Conservation (phyloP, 2,797 vertebrate genomes). For the Gouania willdenowi region DNA sequence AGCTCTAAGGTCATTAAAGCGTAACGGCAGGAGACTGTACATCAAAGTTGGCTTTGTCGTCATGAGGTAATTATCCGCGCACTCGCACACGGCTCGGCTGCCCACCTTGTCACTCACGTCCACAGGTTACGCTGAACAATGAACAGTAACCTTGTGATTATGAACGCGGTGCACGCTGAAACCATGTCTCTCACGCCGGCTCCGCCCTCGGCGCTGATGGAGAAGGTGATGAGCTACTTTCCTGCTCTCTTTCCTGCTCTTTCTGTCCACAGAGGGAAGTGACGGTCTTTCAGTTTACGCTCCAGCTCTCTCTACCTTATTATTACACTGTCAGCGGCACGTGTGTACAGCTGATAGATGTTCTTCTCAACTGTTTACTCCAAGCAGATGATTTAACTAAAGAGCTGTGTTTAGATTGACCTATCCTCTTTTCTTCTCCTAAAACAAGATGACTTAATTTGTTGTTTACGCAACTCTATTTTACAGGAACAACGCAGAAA, state of each 20-base stretch:
- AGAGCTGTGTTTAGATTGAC: constrained; percentile 56
- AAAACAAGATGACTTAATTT: constrained; percentile 66
- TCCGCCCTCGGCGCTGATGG: constrained; percentile 43
- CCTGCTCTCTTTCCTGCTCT: neutral
- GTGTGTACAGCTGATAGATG: constrained; percentile 75
- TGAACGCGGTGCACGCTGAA: constrained; percentile 52
- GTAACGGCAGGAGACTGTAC: constrained; percentile 45
- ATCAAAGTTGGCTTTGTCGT: constrained; percentile 76
- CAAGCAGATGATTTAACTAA: constrained; percentile 75
- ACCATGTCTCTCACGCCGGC: constrained; percentile 35
- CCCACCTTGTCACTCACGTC: constrained; percentile 70
- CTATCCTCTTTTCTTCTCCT: constrained; percentile 53
- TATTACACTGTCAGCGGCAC: constrained; percentile 74
- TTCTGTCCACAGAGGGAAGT: constrained; percentile 40
- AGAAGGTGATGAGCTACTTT: constrained; percentile 59
- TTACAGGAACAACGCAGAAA: constrained; percentile 49
- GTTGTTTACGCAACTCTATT: constrained; percentile 65
- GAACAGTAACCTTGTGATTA: constrained; percentile 68
- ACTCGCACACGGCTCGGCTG: constrained; percentile 38
- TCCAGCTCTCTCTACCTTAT: constrained; percentile 62
- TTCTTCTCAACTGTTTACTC: constrained; percentile 73
- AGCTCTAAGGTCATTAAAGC: constrained; percentile 68
- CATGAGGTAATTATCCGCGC: constrained; percentile 69
- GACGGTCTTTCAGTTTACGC: constrained; percentile 59
- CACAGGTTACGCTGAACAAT: constrained; percentile 59